phyloP scores from a whole-genome alignment of 1,140 invertebrate species.

The Heterodera schachtii region DNA sequence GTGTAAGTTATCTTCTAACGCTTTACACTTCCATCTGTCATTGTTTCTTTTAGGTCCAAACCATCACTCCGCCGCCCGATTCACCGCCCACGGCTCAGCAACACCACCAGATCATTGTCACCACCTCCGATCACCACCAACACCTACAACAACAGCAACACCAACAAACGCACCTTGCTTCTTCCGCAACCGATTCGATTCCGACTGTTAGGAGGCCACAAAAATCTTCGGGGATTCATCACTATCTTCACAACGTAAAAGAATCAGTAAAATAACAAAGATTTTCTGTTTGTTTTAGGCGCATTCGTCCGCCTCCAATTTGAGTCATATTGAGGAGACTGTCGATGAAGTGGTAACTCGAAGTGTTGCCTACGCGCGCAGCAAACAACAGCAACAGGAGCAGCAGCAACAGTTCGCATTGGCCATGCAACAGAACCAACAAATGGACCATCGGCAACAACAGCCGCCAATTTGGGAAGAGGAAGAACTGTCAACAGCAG shows the following conservation, averaged over 20 bases:
- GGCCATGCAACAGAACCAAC: background rate
- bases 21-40: too few species aligned
- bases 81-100: constrained; percentile 31
- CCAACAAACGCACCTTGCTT: background rate
- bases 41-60: constrained; percentile 28
- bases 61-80: constrained; percentile 39
- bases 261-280: too few species aligned
- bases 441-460: constrained; percentile 13
- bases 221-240: background rate
- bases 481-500: background rate
- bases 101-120: constrained; percentile 1
- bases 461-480: constrained; percentile 12
- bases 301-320: constrained; percentile 28
- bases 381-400: constrained; percentile 12
- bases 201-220: constrained; percentile 5
- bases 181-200: background rate
- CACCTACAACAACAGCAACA: constrained; percentile 20
- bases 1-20: too few species aligned
- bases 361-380: constrained; percentile 36
- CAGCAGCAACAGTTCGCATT: constrained; percentile 3
- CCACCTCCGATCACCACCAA: constrained; percentile 17
- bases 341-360: constrained; percentile 40
- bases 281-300: constrained; percentile 1
- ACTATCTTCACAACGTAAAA: constrained; percentile 18
- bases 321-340: constrained; percentile 36